Base-by-base conservation (phyloP, 2,888 invertebrate genomes). In the Reticulitermes lucifugus region DNA sequence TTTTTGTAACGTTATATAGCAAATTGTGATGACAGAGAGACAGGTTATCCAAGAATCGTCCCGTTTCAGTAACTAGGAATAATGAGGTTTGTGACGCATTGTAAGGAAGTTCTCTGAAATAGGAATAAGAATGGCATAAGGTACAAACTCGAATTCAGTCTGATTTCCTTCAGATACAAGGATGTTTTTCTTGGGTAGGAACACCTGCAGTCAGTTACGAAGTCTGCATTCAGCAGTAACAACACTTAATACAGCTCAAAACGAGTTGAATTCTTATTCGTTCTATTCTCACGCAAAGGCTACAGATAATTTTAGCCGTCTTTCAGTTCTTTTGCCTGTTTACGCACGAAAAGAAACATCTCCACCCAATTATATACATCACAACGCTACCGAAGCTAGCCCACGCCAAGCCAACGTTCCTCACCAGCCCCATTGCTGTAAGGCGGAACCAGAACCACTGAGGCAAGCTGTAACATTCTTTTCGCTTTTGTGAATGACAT, bases 341-440 rank as follows among this genome's bases (percentile, higher is more conserved):
- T 65, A 12, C 6, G 25, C 65, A 65, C 0, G 25, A 65, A n/a
- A 12, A 65, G 65, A 25, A 25, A n/a, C 65, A 65, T 65, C 65
- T 65, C 65, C 65, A 25, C 65, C 65, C 65, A 25, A 65, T 65
- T 65, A 65, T 10, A 25, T 65, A 65, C 65, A n/a, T 65, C 65
- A 65, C 65, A 65, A 65, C 65, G n/a, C 65, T n/a, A 65, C 65
- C 55, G 12, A n/a, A 65, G n/a, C 65, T 65, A 65, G n/a, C 65
- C n/a, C n/a, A 65, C 65, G n/a, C 65, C 25, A 65, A 65, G 65
- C 65, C 65, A 60, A 21, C 60, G 18, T 21, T 7, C 21, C 60
- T 21, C 60, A 12, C 12, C 60, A 14, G 1, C 60, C 60, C 60
- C 60, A 65, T 65, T 9, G n/a, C 65, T 65, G 65, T 25, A n/a